These are phyloP conservation scores for Caenorhabditis latens DNA, from an alignment of 1,140 invertebrate species.

Conservation along the genomic window DNA sequence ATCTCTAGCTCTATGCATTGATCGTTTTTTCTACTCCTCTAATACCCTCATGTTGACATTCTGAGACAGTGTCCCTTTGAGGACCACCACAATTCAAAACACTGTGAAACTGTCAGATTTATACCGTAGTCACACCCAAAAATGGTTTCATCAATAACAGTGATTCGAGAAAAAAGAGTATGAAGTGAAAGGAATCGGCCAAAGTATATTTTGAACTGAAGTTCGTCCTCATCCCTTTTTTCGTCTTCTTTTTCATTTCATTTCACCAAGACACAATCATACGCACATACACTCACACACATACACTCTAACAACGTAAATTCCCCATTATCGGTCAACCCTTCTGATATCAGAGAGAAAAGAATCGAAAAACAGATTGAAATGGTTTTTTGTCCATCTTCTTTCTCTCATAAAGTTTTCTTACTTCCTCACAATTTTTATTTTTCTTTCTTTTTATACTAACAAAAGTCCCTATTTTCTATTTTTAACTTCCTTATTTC, in stretches of 20 bases:
- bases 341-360: constrained; percentile 38
- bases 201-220: constrained; percentile 7
- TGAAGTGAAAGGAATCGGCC: neutral
- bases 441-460: neutral
- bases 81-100: neutral
- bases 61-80: neutral
- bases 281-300: constrained; percentile 33
- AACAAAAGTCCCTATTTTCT: neutral
- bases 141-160: no score
- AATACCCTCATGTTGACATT: constrained; percentile 4
- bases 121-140: no score
- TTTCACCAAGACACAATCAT: constrained; percentile 44
- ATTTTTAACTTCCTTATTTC: constrained; percentile 21
- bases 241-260: neutral
- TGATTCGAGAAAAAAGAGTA: neutral
- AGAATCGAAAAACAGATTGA: constrained; percentile 36
- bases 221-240: neutral
- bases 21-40: constrained; percentile 26
- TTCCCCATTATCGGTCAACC: constrained; percentile 48
- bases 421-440: neutral
- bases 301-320: constrained; percentile 23
- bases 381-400: neutral
- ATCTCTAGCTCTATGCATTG: constrained; percentile 47
- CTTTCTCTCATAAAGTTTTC: neutral
- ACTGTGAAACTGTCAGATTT: no score